Evolutionary conservation across 2,113 vertebrate genomes (phyloP), one percentile per base, ranked within the genome.

Genomic region (Scalopus aquaticus): DNA sequence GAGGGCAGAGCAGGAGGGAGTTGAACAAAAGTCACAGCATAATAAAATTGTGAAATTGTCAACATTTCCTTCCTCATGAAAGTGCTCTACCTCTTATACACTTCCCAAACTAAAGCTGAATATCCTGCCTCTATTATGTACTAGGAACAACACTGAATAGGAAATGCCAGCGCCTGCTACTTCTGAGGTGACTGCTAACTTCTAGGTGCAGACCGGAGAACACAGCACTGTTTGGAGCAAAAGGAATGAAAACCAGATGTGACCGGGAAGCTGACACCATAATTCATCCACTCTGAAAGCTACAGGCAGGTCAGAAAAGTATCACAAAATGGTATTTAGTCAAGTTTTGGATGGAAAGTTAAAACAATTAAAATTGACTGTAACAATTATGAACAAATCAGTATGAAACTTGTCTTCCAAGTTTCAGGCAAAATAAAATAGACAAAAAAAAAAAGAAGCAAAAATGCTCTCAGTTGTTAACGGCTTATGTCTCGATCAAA

Each of bases 191-290:
- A 80, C n/a, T 54, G 30, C 22, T 39, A 39, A 82, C 84, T 91
- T 87, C 32, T 78, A 67, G 77, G 78, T 54, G 91, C 81, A 51
- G 69, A 44, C 28, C 11, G 26, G 13, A 16, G 54, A 44, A 73
- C 85, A 56, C 35, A 93, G 95, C 58, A 19, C 37, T 56, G n/a
- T 51, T 90, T 82, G 65, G 35, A 78, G 90, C 87, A 72, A 64
- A 15, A 0, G 56, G 95, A 89, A 96, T 83, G 97, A 51, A 95
- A 96, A 90, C 51, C 96, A 97, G 93, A 97, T 77, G 93, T 26
- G 74, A 86, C 94, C 80, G 10, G 70, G 60, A 76, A 76, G 81
- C 37, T 42, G 62, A 44, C 3, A 46, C 60, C 82, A 0, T 44
- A 64, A 65, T 24, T 86, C 32, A 54, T 12, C 9, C 24, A 15